Base-by-base conservation (phyloP, 1,140 invertebrate species). In the Parapsyche elsis region DNA sequence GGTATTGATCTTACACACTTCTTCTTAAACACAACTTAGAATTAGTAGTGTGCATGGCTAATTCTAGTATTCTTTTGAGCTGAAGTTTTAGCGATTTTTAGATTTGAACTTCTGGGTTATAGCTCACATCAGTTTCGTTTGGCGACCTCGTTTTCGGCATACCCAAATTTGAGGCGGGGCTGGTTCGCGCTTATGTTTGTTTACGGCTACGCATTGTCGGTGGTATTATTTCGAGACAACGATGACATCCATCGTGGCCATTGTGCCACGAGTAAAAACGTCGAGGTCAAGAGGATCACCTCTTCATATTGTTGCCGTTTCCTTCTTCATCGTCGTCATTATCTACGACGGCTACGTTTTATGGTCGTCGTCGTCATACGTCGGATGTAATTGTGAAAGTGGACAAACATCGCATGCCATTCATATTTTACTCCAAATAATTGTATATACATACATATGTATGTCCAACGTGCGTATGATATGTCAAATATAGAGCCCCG, bases 321-420 rank as follows among this genome's bases (percentile, higher is more conserved):
- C 21, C 64, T 67, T 67, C 19, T 67, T 26, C 21, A 19, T 26
- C 64, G 64, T 67, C 64, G 64, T 67, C 64, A 67, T 67, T 67
- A 67, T 53, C 64, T 24, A 26, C 9, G 24, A 53, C 49, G 24
- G 59, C 9, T 61, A 67, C 64, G 24, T 67, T 67, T 67, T 67
- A 67, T 10, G 14, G n/a, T 61, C 14, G 14, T 9, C n/a, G n/a
- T 61, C n/a, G 21, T 61, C 59, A 61, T 23, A 61, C 59, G 59
- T 61, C 64, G 64, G 10, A 67, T 14, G 64, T 67, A 67, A 67
- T 67, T 67, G 64, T 67, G 64, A 67, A 67, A 12, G 64, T 67
- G 64, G 23, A 5, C 24, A 14, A 2, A 16, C 16, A 53, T 14
- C 49, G 10, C 12, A 1, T 38, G 30, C 30, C 30, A 38, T 38